Evolutionary conservation across 2,888 invertebrate genomes (phyloP), one percentile per base, ranked within the genome.

Genomic region (Phytoseiulus persimilis): DNA sequence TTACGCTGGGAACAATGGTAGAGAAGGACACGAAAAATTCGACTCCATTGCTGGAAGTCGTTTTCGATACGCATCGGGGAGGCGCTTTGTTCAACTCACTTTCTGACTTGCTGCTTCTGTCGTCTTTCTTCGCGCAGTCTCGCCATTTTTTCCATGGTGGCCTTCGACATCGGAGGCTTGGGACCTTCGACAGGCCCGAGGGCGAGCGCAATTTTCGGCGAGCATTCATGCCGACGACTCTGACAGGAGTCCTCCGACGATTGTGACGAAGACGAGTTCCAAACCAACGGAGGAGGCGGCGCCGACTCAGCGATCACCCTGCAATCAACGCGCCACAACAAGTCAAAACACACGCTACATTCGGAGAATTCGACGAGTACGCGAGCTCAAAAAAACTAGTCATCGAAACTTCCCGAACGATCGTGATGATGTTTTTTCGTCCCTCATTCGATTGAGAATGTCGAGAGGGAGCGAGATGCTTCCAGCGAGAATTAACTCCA

Each of bases 81-180:
- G 14, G 33, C 32, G 33, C 33, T 33, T 32, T 31, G 39, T 32
- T 32, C 32, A 9, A 87, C 87, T 87, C 33, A 87, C 87, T 31
- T 87, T 33, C 87, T 3, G 18, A 87, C 87, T 87, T 87, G 32
- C 33, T 83, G 83, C 31, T 32, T 83, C 33, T 83, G 83, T 87
- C 33, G 87, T 87, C 87, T 33, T 39, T 87, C 87, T 32, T 45
- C 23, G 5, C 87, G 32, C 45, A 87, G 45, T 28, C 87, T 33
- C 39, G 87, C 87, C 87, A 87, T 87, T 32, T 87, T 87, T 32
- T 31, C 87, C n/a, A 87, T 33, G 18, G 87, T 87, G 9, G 87
- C 87, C 39, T 87, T 87, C 32, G 87, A 87, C 87, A 87, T 87
- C 18, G 87, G 39, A 6, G 87, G 87, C 32, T 87, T 33, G 32